These are phyloP conservation scores for Hirtodrosophila trivittata DNA, from an alignment of 2,888 invertebrate species.

Conservation along the genomic window DNA sequence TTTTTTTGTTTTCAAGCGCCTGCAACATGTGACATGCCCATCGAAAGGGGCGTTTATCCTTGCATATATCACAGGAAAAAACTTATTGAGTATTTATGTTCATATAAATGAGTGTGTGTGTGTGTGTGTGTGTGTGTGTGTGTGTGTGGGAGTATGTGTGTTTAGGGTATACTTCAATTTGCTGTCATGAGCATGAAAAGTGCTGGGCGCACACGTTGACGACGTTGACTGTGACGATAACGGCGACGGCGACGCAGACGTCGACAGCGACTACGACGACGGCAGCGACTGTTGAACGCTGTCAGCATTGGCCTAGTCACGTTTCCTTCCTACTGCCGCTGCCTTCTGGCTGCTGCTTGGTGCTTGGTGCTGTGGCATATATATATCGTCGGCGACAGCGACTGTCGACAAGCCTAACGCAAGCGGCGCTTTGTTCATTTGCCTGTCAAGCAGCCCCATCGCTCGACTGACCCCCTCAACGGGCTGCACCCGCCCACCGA, in stretches of 20 bases:
- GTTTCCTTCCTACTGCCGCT: conserved; percentile 28
- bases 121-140: conserved; percentile 5
- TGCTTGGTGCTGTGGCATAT: conserved; percentile 2
- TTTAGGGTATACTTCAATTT: conserved; percentile 49
- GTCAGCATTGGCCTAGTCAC: conserved; percentile 65
- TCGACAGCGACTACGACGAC: conserved; percentile 23
- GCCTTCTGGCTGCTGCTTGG: not conserved
- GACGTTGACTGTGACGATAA: not conserved
- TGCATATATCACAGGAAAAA: conserved; percentile 14
- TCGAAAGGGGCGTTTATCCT: conserved; percentile 13
- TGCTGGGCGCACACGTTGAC: conserved; percentile 39
- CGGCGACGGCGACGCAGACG: conserved; percentile 9
- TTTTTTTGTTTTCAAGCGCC: too few species aligned
- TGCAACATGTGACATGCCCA: conserved; percentile 25
- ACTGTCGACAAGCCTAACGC: conserved; percentile 1
- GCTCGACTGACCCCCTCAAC: conserved; percentile 19
- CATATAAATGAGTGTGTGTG: not conserved
- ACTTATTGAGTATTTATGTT: conserved; percentile 5
- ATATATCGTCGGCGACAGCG: not conserved
- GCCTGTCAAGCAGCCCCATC: conserved; percentile 27
- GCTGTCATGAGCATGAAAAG: conserved; percentile 60
- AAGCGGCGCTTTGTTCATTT: conserved; percentile 37
- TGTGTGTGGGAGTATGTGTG: conserved; percentile 19
- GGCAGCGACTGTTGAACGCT: conserved; percentile 16
- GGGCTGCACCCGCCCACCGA: not conserved